These are phyloP conservation scores for Alces alces DNA, from an alignment of 2,113 vertebrate species.

Conservation along the genomic window DNA sequence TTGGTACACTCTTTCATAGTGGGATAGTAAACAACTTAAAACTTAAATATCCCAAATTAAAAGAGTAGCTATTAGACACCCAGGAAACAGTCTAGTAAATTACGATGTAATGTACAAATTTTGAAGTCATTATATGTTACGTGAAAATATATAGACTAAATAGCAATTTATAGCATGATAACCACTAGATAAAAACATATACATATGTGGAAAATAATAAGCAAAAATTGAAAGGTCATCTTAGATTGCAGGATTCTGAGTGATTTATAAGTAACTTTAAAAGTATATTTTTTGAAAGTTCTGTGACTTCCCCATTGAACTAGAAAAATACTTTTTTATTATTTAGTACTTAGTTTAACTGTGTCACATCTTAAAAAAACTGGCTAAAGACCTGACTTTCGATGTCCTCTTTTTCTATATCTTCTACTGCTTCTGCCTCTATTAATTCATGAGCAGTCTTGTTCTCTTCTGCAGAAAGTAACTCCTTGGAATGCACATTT, in stretches of 20 bases:
- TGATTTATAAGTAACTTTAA: slow-evolving; percentile 38
- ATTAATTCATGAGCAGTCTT: slow-evolving; percentile 72
- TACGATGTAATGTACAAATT: background rate
- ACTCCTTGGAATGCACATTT: slow-evolving; percentile 78
- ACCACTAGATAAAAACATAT: slow-evolving; percentile 3
- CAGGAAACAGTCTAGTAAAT: background rate
- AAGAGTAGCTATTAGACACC: background rate
- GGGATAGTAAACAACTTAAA: background rate
- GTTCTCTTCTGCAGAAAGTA: slow-evolving; percentile 73
- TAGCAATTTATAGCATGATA: background rate
- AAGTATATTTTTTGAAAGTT: background rate
- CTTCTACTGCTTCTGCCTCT: slow-evolving; percentile 76
- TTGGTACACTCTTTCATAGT: background rate
- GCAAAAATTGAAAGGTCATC: slow-evolving; percentile 24
- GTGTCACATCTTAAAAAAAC: slow-evolving; percentile 53
- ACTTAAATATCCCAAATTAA: background rate
- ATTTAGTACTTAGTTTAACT: slow-evolving; percentile 50
- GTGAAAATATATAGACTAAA: background rate
- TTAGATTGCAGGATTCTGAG: background rate
- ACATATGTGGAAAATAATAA: background rate
- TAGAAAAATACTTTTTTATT: background rate
- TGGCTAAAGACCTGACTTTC: slow-evolving; percentile 80
- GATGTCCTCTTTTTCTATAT: slow-evolving; percentile 79
- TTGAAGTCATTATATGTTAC: background rate
- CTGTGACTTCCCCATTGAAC: slow-evolving; percentile 29